Evolutionary conservation across 1,140 invertebrate species (phyloP), one percentile per base, ranked within the genome.

Genomic region (Neotoxoptera formosana): DNA sequence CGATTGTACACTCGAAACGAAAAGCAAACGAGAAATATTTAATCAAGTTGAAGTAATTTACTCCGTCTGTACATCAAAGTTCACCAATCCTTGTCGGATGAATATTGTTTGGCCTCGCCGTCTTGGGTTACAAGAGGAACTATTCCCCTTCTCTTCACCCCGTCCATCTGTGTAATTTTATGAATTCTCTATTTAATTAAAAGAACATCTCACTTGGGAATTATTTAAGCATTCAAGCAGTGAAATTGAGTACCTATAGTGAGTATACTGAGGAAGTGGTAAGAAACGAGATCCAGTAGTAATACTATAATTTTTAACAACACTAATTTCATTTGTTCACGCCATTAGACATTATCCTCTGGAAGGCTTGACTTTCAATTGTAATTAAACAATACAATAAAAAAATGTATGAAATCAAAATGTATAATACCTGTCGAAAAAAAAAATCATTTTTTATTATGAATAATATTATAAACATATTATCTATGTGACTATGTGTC

Each of bases 161-260:
- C 8, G n/a, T 6, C 45, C 41, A n/a, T n/a, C 67, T n/a, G 23
- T 36, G 34, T 51, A 92, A 83, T 93, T 86, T 86, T 56, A 56
- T 47, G 76, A 53, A 93, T 51, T 86, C 48, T 93, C 91, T 83
- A 93, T 67, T 93, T 93, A 93, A 93, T 93, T 93, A 93, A 93
- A 93, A 86, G 91, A 93, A 93, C 91, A 93, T 25, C 81, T 93
- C 91, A 53, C 91, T 86, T 86, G 91, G 91, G 91, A 93, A 93
- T 93, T 93, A 48, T 51, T 91, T 25, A 21, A 93, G 47, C 81
- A 45, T 92, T 83, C 41, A 83, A 83, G 76, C 23, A 53, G 47
- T 45, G 91, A 53, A 93, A 86, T 53, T 21, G n/a, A 93, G 91
- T 56, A 21, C 21, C n/a, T n/a, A n/a, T n/a, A n/a, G 14, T 11